Evolutionary conservation across 2,113 vertebrate genomes (phyloP), one percentile per base, ranked within the genome.

Genomic region (Pseudorectes ferrugineus): DNA sequence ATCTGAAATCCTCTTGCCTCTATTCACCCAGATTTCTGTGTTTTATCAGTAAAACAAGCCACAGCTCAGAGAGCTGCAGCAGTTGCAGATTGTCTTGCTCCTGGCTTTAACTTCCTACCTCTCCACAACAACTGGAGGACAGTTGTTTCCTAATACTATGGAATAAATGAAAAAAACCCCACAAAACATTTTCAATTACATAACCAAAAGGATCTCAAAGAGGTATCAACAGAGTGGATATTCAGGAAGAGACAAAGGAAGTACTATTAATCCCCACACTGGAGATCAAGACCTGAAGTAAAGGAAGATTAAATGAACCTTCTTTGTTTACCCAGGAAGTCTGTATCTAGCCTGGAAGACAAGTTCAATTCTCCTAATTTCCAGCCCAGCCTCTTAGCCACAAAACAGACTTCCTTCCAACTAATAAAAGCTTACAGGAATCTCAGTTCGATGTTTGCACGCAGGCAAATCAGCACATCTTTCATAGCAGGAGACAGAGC

Each of bases 1-100:
- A 72, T 8, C 33, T 89, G 70, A 49, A 61, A 83, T 77, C 74
- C 36, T 70, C 86, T 77, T 70, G 25, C 62, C 52, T 68, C 36
- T 62, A 18, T 63, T 70, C 28, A 45, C 9, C 28, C 72, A 52
- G 13, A 46, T 68, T 74, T 11, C 16, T n/a, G 49, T 54, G 48
- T 73, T 94, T 92, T 73, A 85, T 45, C 94, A 95, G 68, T 59
- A 94, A 88, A 95, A 88, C 80, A 38, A 52, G 16, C 45, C 58
- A 72, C 46, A 66, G 38, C 48, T 61, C 31, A 31, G 43, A 48
- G n/a, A 49, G 68, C 19, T 54, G 25, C 22, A 58, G 26, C 0
- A 0, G 18, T 5, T 26, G 15, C 45, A 40, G 26, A 31, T 12
- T 14, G 22, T 36, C 61, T 59, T 51, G 54, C 15, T 93, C 14